Evolutionary conservation across 2,888 invertebrate genomes (phyloP).

Genomic region (Hoplodrina blanda): DNA sequence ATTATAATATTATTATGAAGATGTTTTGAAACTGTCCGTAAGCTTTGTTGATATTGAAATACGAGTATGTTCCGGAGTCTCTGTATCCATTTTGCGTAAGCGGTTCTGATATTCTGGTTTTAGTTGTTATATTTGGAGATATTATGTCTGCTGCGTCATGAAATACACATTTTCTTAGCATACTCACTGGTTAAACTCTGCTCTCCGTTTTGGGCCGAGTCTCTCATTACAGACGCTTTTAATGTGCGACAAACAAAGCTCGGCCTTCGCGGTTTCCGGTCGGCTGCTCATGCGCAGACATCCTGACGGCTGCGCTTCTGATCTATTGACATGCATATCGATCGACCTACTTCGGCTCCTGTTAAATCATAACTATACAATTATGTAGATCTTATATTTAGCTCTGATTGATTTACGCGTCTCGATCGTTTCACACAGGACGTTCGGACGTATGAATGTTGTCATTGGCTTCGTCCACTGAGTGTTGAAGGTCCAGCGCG

Average conservation of each 20-base stretch:
- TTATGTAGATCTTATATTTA: slow-evolving; percentile 15
- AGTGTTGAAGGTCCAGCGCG: slow-evolving; percentile 83
- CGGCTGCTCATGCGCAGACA: slow-evolving; percentile 60
- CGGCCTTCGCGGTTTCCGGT: slow-evolving; percentile 64
- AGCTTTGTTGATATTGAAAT: slow-evolving; percentile 36
- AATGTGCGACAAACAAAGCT: slow-evolving; percentile 24
- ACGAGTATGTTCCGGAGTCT: slow-evolving; percentile 31
- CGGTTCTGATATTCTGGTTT: slow-evolving; percentile 12
- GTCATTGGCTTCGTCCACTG: slow-evolving; percentile 69
- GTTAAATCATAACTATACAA: slow-evolving; percentile 17
- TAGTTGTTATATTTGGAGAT: slow-evolving; percentile 24
- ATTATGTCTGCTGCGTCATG: slow-evolving; percentile 6
- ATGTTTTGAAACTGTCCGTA: slow-evolving; percentile 20
- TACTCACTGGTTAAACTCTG: slow-evolving; percentile 6
- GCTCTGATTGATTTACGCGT: slow-evolving; percentile 38
- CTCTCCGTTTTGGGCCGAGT: slow-evolving; percentile 14
- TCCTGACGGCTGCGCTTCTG: slow-evolving; percentile 49
- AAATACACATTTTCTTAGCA: neutral
- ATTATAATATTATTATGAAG: slow-evolving; percentile 10
- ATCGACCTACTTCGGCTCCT: slow-evolving; percentile 61
- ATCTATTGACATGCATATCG: slow-evolving; percentile 67
- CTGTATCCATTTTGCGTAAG: slow-evolving; percentile 37
- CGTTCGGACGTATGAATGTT: slow-evolving; percentile 61
- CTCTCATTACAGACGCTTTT: slow-evolving; percentile 30
- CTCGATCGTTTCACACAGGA: slow-evolving; percentile 38